phyloP scores from a whole-genome alignment of 2,113 vertebrate species.

The Phylloscopus whistleri region DNA sequence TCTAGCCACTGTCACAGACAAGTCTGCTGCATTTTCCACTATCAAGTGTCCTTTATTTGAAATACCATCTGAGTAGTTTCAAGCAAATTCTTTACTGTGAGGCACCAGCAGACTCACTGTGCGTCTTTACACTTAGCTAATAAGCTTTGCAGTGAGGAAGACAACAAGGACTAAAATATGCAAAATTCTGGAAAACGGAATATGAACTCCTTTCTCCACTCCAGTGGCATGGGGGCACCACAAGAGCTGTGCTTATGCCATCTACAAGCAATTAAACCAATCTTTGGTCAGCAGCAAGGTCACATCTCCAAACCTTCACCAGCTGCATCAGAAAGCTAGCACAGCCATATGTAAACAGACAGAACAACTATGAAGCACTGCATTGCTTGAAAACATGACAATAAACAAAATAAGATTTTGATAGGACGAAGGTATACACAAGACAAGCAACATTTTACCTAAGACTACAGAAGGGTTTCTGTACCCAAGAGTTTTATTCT shows the following conservation, averaged over 20 bases:
- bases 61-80: neutral
- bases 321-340: neutral
- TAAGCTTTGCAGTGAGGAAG: neutral
- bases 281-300: neutral
- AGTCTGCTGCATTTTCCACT: neutral
- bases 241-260: neutral
- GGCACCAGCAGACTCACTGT: neutral
- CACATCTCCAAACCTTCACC: neutral
- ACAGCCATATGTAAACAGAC: neutral
- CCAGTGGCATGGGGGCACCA: neutral
- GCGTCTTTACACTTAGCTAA: neutral
- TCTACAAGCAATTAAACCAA: neutral
- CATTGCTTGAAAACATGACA: neutral
- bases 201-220: neutral
- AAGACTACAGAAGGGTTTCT: neutral
- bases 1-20: neutral
- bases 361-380: neutral
- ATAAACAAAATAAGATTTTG: neutral
- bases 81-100: neutral
- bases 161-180: neutral
- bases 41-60: neutral
- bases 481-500: neutral
- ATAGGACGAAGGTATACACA: neutral
- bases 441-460: neutral
- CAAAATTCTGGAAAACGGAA: neutral